Evolutionary conservation across 2,797 vertebrate species (phyloP).

Genomic region (Chromobotia macracanthus): DNA sequence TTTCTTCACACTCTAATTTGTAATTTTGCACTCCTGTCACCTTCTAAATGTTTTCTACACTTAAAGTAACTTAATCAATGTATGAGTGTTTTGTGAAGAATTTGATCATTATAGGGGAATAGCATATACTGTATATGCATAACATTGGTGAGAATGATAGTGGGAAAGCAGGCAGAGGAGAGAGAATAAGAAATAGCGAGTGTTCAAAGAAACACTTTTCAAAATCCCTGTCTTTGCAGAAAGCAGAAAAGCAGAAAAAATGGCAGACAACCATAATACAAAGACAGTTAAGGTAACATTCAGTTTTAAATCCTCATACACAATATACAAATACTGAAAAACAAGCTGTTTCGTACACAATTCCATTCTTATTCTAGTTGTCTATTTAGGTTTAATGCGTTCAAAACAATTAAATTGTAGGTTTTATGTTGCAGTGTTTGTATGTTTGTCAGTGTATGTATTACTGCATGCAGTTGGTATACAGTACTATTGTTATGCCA

Average conservation of each 20-base stretch:
- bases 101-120: no score
- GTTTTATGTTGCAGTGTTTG: conserved; percentile 25
- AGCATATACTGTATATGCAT: conserved; percentile 15
- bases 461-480: conserved; percentile 39
- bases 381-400: not conserved
- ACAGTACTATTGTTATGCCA: conserved; percentile 41
- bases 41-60: conserved; percentile 3
- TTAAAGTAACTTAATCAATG: not conserved
- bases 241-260: conserved; percentile 33
- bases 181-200: not conserved
- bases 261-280: conserved; percentile 16
- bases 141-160: not conserved
- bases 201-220: not conserved
- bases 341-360: conserved; percentile 22
- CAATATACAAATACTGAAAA: conserved; percentile 32
- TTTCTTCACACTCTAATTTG: not conserved
- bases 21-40: not conserved
- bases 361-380: conserved; percentile 4
- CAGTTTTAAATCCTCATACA: conserved; percentile 24
- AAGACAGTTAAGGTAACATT: conserved; percentile 21
- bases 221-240: conserved; percentile 14
- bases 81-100: conserved; percentile 5
- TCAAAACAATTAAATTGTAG: conserved; percentile 23
- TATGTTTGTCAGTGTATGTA: conserved; percentile 35
- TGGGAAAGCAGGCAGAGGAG: conserved; percentile 3